Evolutionary conservation across 2,797 vertebrate genomes (phyloP), one percentile per base, ranked within the genome.

Genomic region (Pampus argenteus): DNA sequence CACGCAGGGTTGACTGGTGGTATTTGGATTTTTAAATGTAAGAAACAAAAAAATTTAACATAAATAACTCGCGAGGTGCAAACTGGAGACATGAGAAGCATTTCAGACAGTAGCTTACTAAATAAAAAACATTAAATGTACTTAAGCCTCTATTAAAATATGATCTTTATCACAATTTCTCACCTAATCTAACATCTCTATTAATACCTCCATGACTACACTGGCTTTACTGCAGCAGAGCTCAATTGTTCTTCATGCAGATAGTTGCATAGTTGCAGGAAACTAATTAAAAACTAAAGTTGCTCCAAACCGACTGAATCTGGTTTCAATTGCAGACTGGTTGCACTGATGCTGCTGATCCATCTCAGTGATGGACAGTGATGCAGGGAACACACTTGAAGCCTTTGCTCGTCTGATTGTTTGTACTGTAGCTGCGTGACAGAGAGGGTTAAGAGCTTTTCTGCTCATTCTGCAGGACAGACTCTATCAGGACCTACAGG

Each of bases 401-500:
- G 38, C 20, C 4, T 28, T 81, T 36, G 58, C 66, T 76, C 67
- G 26, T 78, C 55, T 60, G 14, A 68, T 63, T 70, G 66, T 84
- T 85, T 85, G 71, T 31, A 62, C 56, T 70, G 71, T 52, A 51
- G 26, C 51, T 40, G 36, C 31, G 29, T 54, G 69, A 71, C 31
- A 25, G 61, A 49, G 47, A 22, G 52, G 36, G 58, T 74, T 85
- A 57, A 82, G 67, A 25, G 64, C 61, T 77, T 66, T 80, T 74
- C 73, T 69, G 25, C 73, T 84, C 70, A 64, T 71, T 73, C 3
- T 34, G 31, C 55, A 48, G 66, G 63, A 65, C 65, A 64, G 66
- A 64, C 65, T 86, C 78, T 34, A 74, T 80, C 84, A 69, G 17
- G 66, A 80, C 76, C 22, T 73, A 66, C 76, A 71, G 73, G 65